Evolutionary conservation across 2,113 vertebrate genomes (phyloP).

Genomic region (Vombatus ursinus): DNA sequence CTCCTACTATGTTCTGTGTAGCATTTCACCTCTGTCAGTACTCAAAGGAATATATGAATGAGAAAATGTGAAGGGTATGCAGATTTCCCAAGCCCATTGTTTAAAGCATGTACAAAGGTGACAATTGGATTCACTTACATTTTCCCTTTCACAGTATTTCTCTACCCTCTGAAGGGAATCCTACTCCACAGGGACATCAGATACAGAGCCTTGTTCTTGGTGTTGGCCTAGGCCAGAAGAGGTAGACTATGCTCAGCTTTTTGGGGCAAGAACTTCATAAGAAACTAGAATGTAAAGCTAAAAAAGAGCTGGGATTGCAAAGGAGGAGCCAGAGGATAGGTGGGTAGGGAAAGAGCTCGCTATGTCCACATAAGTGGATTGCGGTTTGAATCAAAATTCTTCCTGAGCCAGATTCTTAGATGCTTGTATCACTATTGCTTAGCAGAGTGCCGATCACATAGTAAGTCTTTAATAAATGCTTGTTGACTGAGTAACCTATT

Average conservation of each 20-base stretch:
- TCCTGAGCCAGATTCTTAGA: neutral
- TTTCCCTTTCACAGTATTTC: neutral
- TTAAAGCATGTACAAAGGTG: neutral
- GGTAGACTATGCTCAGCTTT: neutral
- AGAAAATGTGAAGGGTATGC: neutral
- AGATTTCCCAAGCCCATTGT: slow-evolving; percentile 2
- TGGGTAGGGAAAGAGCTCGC: neutral
- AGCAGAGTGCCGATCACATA: neutral
- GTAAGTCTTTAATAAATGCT: neutral
- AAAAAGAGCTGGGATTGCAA: neutral
- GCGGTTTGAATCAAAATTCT: neutral
- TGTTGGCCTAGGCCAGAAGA: neutral
- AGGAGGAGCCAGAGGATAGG: neutral
- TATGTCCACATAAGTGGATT: neutral
- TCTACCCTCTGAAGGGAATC: neutral
- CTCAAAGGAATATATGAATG: neutral
- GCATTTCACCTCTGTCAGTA: slow-evolving; percentile 24
- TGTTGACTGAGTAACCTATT: neutral
- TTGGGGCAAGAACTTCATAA: neutral
- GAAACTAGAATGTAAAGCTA: neutral
- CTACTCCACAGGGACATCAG: neutral
- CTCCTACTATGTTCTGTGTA: neutral
- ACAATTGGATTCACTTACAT: neutral
- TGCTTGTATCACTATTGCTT: neutral
- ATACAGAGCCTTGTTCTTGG: neutral